Percentiles rank a stretch among this genome's conserved stretches.
phyloP scores from a whole-genome alignment of 2,888 invertebrate species.

The Pristionchus fissidentatus region DNA sequence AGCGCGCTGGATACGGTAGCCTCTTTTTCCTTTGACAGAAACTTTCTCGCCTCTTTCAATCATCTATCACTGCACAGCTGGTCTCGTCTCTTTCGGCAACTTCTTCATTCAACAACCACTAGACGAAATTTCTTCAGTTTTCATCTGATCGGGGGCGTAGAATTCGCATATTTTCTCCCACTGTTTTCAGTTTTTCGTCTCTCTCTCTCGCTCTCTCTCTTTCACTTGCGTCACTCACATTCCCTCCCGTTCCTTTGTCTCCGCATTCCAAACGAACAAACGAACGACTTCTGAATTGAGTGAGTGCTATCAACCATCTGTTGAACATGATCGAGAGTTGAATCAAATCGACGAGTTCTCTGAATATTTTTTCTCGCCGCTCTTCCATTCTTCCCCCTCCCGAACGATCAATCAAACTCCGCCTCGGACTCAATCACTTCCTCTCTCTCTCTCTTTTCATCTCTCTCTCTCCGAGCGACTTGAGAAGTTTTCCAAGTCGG shows the following conservation, averaged over 20 bases:
- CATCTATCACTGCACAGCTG: too few species aligned
- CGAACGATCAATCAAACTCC: slow-evolving; percentile 41
- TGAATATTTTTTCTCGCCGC: not conserved
- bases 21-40: too few species aligned
- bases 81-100: too few species aligned
- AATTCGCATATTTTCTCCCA: too few species aligned
- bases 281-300: too few species aligned
- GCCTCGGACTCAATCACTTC: slow-evolving; percentile 37
- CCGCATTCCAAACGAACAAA: not conserved
- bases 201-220: not conserved
- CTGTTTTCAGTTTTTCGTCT: slow-evolving; percentile 8
- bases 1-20: too few species aligned
- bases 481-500: not conserved
- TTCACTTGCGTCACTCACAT: slow-evolving; percentile 15
- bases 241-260: not conserved
- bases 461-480: not conserved
- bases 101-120: too few species aligned
- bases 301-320: too few species aligned
- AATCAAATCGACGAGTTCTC: not conserved
- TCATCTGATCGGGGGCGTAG: not conserved
- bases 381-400: not conserved
- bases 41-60: too few species aligned
- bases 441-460: slow-evolving; percentile 19
- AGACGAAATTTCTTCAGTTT: too few species aligned
- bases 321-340: not conserved